Base-by-base conservation (phyloP, 2,888 invertebrate species). In the Pollenia labialis region DNA sequence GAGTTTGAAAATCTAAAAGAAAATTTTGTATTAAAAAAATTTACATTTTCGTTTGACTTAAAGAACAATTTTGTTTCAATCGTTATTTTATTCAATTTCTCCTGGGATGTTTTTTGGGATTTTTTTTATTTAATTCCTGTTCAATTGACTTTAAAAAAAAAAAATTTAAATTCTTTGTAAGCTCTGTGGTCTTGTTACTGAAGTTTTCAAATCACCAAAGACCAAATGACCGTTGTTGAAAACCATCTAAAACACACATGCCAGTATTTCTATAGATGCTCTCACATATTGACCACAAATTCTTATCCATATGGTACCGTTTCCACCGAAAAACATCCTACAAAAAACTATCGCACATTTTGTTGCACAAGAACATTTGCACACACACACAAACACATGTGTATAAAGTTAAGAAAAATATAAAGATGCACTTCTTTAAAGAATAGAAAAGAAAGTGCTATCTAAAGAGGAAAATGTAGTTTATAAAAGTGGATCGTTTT, bases 181-280 rank as follows among this genome's bases (percentile, higher is more conserved):
- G 23, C 68, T 75, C 75, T 82, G 60, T 18, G 44, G 68, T 10
- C 52, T 58, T 82, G 50, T 44, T 60, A 50, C 14, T 83, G 71
- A 83, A 71, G 42, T 71, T 77, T 58, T 58, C 23, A 58, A 77
- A 77, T 77, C 77, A 23, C 71, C 76, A 64, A 56, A 58, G 44
- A 72, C 71, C 56, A 77, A 77, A 77, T 83, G 77, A 77, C 83
- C 83, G 48, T 12, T 77, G 16, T 52, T 60, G 58, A 58, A 46
- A 83, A 62, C 76, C 16, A 48, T 69, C 48, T 62, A 44, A 64
- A 62, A 58, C 68, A 75, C 64, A 81, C 16, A 74, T 32, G 64
- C 66, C 66, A 75, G 54, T 76, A 76, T 16, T 46, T 32, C 42
- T n/a, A 66, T 10, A 60, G 44, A 32, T 32, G 8, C n/a, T n/a